Evolutionary conservation across 2,113 vertebrate genomes (phyloP).

Genomic region (Mastomys natalensis): DNA sequence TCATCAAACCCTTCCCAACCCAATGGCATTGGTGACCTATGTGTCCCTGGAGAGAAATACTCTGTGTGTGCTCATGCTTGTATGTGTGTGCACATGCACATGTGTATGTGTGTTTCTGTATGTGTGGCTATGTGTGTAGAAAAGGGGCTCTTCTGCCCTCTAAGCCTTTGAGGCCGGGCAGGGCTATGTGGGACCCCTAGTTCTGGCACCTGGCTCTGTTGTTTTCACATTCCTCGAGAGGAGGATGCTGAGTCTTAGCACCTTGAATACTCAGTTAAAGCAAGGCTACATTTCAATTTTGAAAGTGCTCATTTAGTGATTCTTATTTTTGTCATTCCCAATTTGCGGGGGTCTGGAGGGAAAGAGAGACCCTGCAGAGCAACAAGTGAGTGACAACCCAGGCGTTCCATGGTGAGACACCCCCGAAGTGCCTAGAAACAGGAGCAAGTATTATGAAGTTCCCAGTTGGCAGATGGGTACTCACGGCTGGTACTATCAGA

Average conservation of each 20-base stretch:
- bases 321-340: constrained; percentile 17
- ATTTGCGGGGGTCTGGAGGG: background rate
- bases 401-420: background rate
- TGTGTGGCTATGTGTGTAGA: background rate
- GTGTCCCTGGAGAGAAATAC: background rate
- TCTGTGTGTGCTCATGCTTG: background rate
- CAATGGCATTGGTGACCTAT: background rate
- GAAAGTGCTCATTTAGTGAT: constrained; percentile 9
- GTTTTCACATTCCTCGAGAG: background rate
- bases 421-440: background rate
- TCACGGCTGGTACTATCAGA: background rate
- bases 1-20: background rate
- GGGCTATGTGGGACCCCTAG: background rate
- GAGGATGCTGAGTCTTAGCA: background rate
- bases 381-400: constrained; percentile 32
- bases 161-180: background rate
- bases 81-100: background rate
- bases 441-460: background rate
- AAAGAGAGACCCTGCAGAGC: background rate
- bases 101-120: no score
- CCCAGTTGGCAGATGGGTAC: background rate
- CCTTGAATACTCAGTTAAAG: background rate
- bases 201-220: background rate
- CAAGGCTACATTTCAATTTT: background rate
- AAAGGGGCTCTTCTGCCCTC: background rate